Conservation (phyloP, 37 sponge, comb jelly and placozoan genomes). For the Beroe forskalii region DNA sequence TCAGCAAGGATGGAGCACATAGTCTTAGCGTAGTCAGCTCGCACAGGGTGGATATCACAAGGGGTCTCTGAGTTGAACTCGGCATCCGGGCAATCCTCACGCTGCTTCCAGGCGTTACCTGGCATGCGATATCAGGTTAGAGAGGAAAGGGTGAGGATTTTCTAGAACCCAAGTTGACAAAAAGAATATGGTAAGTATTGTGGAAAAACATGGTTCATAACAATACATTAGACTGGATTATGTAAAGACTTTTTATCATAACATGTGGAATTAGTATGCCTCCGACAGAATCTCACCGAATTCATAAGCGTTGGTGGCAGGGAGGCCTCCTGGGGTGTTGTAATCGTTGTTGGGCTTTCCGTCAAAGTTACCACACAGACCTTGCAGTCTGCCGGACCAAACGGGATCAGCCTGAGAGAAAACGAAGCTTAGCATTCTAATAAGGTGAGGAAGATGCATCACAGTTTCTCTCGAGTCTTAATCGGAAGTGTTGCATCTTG, state of each 20-base stretch:
- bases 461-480: no score
- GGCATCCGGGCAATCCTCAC: constrained; percentile 50
- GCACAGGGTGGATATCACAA: constrained; percentile 19
- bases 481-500: no score
- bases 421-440: neutral
- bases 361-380: constrained; percentile 66
- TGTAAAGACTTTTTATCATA: no score
- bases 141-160: neutral
- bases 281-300: no score
- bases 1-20: constrained; percentile 61
- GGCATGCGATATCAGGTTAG: no score
- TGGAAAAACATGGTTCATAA: no score
- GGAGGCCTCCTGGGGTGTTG: neutral
- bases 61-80: constrained; percentile 14
- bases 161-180: neutral
- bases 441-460: no score
- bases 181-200: no score
- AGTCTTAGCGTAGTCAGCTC: constrained; percentile 56
- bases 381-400: neutral
- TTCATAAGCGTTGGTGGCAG: neutral
- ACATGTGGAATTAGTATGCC: no score
- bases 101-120: constrained; percentile 63
- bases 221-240: no score
- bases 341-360: constrained; percentile 64
- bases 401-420: constrained; percentile 28